phyloP scores from a whole-genome alignment of 2,888 invertebrate species.

The Lissocephala sabroskyi region DNA sequence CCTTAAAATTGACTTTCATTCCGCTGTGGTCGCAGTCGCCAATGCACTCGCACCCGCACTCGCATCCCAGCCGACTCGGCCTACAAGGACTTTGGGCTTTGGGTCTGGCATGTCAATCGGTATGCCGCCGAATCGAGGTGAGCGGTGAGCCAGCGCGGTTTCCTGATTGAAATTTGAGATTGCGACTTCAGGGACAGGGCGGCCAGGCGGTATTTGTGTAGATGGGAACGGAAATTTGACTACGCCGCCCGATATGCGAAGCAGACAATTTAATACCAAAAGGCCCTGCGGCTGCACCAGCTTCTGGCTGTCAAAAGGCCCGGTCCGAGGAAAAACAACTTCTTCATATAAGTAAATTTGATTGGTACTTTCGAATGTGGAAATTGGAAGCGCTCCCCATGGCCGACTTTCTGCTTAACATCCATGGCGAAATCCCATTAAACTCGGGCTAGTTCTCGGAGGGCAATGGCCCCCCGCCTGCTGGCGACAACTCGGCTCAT shows the following conservation, averaged over 20 bases:
- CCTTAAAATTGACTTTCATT: constrained; percentile 60
- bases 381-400: too few relatives aligned
- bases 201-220: constrained; percentile 43
- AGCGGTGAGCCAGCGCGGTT: constrained; percentile 32
- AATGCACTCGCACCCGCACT: constrained; percentile 8
- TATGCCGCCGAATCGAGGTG: background rate
- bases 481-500: constrained; percentile 1
- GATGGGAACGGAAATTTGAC: constrained; percentile 55
- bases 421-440: too few relatives aligned
- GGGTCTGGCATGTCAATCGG: background rate
- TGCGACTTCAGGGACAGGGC: constrained; percentile 36
- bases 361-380: too few relatives aligned
- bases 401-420: too few relatives aligned
- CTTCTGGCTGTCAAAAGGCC: too few relatives aligned
- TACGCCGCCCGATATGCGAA: constrained; percentile 47
- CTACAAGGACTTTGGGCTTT: too few relatives aligned
- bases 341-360: too few relatives aligned
- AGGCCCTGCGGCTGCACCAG: constrained; percentile 27
- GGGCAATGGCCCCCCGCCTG: constrained; percentile 1
- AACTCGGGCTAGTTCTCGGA: too few relatives aligned
- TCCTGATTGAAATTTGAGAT: constrained; percentile 63
- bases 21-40: constrained; percentile 44
- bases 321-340: too few relatives aligned
- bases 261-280: constrained; percentile 55
- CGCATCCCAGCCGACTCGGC: too few relatives aligned